Percentiles rank a stretch among this genome's conserved stretches.
phyloP scores from a whole-genome alignment of 2,888 invertebrate species.

The Ormyrus labotus region DNA sequence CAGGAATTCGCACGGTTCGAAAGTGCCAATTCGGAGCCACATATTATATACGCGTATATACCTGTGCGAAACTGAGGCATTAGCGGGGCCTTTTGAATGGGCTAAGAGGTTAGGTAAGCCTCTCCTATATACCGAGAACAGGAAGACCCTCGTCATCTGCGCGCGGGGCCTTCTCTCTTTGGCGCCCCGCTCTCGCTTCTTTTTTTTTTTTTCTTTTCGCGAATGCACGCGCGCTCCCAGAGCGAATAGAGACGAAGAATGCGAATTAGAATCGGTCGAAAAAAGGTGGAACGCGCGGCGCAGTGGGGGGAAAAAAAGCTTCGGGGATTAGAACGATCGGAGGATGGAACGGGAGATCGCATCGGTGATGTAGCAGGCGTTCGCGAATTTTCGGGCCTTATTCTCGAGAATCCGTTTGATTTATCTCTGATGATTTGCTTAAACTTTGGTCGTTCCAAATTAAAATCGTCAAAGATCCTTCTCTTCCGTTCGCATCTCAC shows the following conservation, averaged over 20 bases:
- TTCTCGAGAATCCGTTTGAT: too few relatives aligned
- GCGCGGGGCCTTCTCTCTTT: conserved; percentile 8
- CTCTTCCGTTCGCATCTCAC: too few relatives aligned
- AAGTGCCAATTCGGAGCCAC: conserved; percentile 12
- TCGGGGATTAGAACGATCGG: conserved; percentile 13
- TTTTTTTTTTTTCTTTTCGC: background rate
- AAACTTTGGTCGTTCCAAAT: too few relatives aligned
- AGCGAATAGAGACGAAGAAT: conserved; percentile 40
- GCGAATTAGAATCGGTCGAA: conserved; percentile 33
- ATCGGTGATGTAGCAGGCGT: too few relatives aligned
- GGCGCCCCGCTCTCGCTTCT: background rate
- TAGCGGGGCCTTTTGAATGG: conserved; percentile 24
- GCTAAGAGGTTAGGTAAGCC: conserved; percentile 30
- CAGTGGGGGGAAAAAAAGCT: background rate
- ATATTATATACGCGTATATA: background rate
- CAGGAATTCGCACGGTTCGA: conserved; percentile 19
- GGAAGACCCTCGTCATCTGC: conserved; percentile 51
- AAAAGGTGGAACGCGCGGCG: background rate
- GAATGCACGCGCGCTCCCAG: conserved; percentile 15
- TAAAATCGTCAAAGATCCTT: too few relatives aligned
- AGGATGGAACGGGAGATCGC: too few relatives aligned
- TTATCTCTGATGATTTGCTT: too few relatives aligned
- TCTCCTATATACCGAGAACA: conserved; percentile 7
- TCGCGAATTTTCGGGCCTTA: too few relatives aligned
- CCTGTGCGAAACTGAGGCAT: background rate